These are phyloP conservation scores for Pseudococcus jackbeardsleyi DNA, from an alignment of 2,888 invertebrate genomes.

Conservation along the genomic window DNA sequence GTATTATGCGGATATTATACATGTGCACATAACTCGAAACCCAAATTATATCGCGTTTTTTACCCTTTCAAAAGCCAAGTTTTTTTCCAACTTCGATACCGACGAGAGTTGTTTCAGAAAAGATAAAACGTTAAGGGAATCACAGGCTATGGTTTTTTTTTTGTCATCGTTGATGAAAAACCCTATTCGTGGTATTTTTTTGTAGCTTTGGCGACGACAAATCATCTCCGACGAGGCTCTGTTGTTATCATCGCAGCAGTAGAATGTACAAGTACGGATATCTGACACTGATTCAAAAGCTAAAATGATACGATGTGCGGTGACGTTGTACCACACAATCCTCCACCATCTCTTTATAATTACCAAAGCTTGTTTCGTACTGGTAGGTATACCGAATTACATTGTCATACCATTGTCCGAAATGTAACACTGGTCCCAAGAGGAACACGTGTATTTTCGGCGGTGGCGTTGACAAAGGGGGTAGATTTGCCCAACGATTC, in stretches of 20 bases:
- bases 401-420: conserved; percentile 1
- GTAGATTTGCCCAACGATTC: not conserved
- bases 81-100: not conserved
- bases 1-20: too few species aligned
- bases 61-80: not conserved
- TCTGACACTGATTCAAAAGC: conserved; percentile 14
- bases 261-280: not conserved
- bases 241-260: not conserved
- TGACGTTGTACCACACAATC: conserved; percentile 2
- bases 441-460: not conserved
- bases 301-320: not conserved
- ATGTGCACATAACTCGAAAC: not conserved
- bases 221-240: not conserved
- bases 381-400: not conserved
- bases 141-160: not conserved
- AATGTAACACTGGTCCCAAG: not conserved
- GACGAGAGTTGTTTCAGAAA: not conserved
- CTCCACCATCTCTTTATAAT: not conserved
- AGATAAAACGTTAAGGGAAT: not conserved
- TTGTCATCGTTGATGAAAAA: conserved; percentile 3
- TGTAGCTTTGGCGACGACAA: not conserved
- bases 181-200: not conserved
- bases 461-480: not conserved
- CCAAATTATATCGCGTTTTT: not conserved
- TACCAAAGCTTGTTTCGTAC: not conserved